Evolutionary conservation across 37 sponge, comb jelly and placozoan species (phyloP).

Genomic region (Geodia barretti): DNA sequence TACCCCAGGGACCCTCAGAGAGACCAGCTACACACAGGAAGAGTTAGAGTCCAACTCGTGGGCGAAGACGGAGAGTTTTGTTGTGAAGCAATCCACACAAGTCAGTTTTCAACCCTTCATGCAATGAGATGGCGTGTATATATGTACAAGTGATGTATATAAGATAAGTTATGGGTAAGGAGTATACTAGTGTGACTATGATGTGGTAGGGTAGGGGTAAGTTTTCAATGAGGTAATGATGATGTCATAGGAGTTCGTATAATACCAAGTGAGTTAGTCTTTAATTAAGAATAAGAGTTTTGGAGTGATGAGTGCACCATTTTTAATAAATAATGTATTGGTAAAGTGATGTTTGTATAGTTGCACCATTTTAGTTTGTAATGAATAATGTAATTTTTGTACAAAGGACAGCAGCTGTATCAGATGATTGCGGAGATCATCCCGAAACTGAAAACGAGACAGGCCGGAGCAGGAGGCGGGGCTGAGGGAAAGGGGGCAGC

Average conservation of each 20-base stretch:
- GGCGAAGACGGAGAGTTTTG: conserved; percentile 30
- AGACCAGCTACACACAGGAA: conserved; percentile 64
- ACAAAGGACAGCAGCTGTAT: conserved; percentile 55
- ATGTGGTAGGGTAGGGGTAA: too few relatives aligned
- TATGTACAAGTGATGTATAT: conserved; percentile 36
- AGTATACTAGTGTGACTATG: too few relatives aligned
- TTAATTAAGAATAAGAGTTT: not conserved
- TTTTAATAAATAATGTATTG: too few relatives aligned
- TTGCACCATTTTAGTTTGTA: too few relatives aligned
- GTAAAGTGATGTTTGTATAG: too few relatives aligned
- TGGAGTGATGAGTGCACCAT: not conserved
- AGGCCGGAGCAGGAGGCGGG: conserved; percentile 11
- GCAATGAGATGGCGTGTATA: too few relatives aligned
- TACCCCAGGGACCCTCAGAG: conserved; percentile 67
- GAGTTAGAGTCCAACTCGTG: conserved; percentile 73
- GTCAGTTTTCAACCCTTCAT: too few relatives aligned
- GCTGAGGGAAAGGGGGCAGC: conserved; percentile 15
- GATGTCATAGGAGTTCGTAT: too few relatives aligned
- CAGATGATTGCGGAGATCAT: conserved; percentile 60
- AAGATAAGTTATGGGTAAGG: not conserved
- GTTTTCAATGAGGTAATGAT: too few relatives aligned
- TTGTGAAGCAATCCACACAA: too few relatives aligned
- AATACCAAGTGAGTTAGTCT: too few relatives aligned
- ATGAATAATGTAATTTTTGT: too few relatives aligned
- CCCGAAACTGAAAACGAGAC: conserved; percentile 82